phyloP scores from a whole-genome alignment of 2,888 invertebrate genomes.

The Flexamia atlantica region DNA sequence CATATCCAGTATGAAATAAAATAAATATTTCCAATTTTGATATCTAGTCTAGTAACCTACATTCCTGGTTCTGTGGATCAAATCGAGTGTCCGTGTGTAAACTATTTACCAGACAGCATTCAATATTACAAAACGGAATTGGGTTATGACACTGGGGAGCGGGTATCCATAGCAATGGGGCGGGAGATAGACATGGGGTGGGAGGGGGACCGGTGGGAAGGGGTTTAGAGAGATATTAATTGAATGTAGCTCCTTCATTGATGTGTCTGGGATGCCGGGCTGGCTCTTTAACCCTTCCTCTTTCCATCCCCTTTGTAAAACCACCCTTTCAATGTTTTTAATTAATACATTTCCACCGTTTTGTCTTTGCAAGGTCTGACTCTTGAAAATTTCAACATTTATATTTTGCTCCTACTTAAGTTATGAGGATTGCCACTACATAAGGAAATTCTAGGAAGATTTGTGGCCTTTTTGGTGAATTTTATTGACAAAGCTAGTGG shows the following conservation, averaged over 20 bases:
- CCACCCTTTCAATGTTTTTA: background rate
- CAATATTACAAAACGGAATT: background rate
- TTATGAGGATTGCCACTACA: too few relatives aligned
- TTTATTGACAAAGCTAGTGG: too few relatives aligned
- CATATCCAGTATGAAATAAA: too few relatives aligned
- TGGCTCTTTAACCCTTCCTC: background rate
- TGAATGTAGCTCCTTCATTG: conserved; percentile 17
- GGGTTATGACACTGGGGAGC: background rate
- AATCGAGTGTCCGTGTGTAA: too few relatives aligned
- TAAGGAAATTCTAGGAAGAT: too few relatives aligned
- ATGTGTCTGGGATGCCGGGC: background rate
- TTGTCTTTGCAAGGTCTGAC: background rate
- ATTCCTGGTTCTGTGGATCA: too few relatives aligned
- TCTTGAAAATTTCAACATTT: too few relatives aligned
- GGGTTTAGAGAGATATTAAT: background rate
- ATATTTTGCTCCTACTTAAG: too few relatives aligned
- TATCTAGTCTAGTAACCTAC: too few relatives aligned
- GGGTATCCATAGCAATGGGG: background rate
- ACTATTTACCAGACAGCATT: too few relatives aligned
- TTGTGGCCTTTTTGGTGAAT: too few relatives aligned
- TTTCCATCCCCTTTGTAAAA: background rate
- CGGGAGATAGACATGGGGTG: background rate
- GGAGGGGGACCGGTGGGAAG: background rate
- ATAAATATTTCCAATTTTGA: too few relatives aligned
- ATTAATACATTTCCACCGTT: background rate